Percentiles rank a stretch among this genome's conserved stretches.
phyloP scores from a whole-genome alignment of 1,140 invertebrate genomes.

The Lerema accius region DNA sequence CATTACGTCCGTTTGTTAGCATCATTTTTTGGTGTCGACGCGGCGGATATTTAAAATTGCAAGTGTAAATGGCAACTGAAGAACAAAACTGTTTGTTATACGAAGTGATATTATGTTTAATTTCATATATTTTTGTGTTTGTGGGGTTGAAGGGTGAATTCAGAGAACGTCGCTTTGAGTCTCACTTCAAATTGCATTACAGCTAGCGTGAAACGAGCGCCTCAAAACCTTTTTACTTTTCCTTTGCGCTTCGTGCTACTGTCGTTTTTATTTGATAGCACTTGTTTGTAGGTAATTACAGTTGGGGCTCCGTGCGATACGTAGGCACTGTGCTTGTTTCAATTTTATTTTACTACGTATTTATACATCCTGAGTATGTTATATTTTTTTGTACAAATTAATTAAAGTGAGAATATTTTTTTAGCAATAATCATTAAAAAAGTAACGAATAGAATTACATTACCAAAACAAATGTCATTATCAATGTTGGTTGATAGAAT shows the following conservation, averaged over 20 bases:
- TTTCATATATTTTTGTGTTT: slow-evolving; percentile 35
- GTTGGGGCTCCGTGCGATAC: slow-evolving; percentile 27
- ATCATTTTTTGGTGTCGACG: slow-evolving; percentile 2
- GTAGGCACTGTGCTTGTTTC: slow-evolving; percentile 21
- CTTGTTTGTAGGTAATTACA: slow-evolving; percentile 45
- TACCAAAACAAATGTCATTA: no score
- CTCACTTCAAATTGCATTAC: slow-evolving; percentile 67
- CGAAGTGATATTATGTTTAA: slow-evolving; percentile 5
- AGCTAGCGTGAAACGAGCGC: slow-evolving; percentile 57
- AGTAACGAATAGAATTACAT: no score
- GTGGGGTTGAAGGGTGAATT: slow-evolving; percentile 34
- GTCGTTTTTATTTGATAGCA: slow-evolving; percentile 63
- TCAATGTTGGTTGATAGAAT: no score
- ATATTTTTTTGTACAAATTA: slow-evolving; percentile 1
- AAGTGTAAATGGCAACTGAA: no score
- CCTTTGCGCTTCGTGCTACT: slow-evolving; percentile 48
- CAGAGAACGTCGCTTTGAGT: slow-evolving; percentile 55
- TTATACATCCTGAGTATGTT: not conserved
- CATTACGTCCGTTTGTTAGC: slow-evolving; percentile 5
- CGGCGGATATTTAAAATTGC: not conserved
- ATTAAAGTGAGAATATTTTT: no score
- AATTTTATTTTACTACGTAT: slow-evolving; percentile 24
- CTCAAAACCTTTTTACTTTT: slow-evolving; percentile 59
- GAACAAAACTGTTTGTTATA: slow-evolving; percentile 1
- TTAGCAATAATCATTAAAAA: no score